phyloP scores from a whole-genome alignment of 1,140 invertebrate species.

The Drosophila takahashii region DNA sequence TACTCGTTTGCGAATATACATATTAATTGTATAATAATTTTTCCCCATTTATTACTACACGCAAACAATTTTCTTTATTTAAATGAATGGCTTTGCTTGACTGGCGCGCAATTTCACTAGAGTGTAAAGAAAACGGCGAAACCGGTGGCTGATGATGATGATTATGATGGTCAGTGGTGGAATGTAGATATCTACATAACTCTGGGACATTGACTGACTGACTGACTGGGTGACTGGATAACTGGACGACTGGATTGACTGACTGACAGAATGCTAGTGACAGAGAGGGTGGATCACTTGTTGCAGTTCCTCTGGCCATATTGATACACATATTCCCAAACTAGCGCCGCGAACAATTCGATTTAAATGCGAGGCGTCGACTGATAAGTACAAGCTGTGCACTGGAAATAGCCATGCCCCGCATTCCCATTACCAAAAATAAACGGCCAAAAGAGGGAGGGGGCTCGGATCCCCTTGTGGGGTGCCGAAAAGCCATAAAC shows the following conservation, averaged over 20 bases:
- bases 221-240: slow-evolving; percentile 20
- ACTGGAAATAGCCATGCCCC: slow-evolving; percentile 69
- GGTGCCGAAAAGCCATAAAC: slow-evolving; percentile 75
- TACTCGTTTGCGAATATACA: slow-evolving; percentile 17
- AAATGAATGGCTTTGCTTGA: slow-evolving; percentile 73
- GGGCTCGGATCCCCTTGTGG: slow-evolving; percentile 37
- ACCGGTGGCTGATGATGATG: slow-evolving; percentile 26
- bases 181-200: slow-evolving; percentile 6
- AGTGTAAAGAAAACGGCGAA: slow-evolving; percentile 31
- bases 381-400: slow-evolving; percentile 67
- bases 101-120: slow-evolving; percentile 71
- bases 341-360: slow-evolving; percentile 61
- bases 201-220: slow-evolving; percentile 26
- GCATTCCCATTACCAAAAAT: slow-evolving; percentile 61
- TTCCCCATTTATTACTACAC: slow-evolving; percentile 64
- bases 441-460: slow-evolving; percentile 36
- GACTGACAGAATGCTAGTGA: slow-evolving; percentile 45
- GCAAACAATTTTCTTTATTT: slow-evolving; percentile 78
- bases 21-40: slow-evolving; percentile 80
- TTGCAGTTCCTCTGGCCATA: slow-evolving; percentile 35
- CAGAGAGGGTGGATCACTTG: slow-evolving; percentile 51
- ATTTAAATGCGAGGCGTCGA: slow-evolving; percentile 62
- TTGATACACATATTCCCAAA: slow-evolving; percentile 25
- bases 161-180: slow-evolving; percentile 24
- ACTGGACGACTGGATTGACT: slow-evolving; percentile 32